Percentiles rank a stretch among this genome's conserved stretches.
Evolutionary conservation across 2,888 invertebrate species (phyloP).

Genomic region (Muscina levida): DNA sequence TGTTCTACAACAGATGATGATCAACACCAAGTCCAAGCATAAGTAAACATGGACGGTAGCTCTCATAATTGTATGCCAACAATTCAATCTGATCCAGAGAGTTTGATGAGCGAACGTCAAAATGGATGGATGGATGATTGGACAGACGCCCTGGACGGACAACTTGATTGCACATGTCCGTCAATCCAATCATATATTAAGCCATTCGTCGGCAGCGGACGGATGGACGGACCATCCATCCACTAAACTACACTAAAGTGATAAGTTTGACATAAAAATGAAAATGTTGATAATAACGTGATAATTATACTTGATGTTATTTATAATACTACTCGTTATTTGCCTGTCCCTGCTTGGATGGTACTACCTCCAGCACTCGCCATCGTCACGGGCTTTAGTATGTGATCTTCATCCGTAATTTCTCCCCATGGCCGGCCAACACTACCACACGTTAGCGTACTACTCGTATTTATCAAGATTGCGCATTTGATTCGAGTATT

Average conservation of each 20-base stretch:
- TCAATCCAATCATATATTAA: conserved; percentile 11
- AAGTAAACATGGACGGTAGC: not conserved
- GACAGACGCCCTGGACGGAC: not conserved
- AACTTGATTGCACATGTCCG: not conserved
- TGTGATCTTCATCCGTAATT: conserved; percentile 38
- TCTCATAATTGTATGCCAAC: conserved; percentile 13
- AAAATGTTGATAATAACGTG: conserved; percentile 65
- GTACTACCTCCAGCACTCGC: not conserved
- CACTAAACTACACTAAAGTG: conserved; percentile 35
- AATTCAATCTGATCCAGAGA: conserved; percentile 12
- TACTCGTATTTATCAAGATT: conserved; percentile 29
- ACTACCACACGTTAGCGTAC: too few species aligned
- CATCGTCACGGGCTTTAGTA: not conserved
- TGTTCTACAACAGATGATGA: not conserved
- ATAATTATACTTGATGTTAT: conserved; percentile 60
- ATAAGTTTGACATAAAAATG: conserved; percentile 53
- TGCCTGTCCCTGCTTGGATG: not conserved
- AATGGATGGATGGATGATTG: not conserved
- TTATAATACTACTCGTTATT: not conserved
- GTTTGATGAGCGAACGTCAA: conserved; percentile 11
- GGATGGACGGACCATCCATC: too few species aligned
- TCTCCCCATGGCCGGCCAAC: conserved; percentile 19
- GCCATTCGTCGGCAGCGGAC: not conserved
- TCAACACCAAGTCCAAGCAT: not conserved
- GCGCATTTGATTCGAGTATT: conserved; percentile 12